Base-by-base conservation (phyloP, 2,888 invertebrate species). In the Melinopterus prodromus region DNA sequence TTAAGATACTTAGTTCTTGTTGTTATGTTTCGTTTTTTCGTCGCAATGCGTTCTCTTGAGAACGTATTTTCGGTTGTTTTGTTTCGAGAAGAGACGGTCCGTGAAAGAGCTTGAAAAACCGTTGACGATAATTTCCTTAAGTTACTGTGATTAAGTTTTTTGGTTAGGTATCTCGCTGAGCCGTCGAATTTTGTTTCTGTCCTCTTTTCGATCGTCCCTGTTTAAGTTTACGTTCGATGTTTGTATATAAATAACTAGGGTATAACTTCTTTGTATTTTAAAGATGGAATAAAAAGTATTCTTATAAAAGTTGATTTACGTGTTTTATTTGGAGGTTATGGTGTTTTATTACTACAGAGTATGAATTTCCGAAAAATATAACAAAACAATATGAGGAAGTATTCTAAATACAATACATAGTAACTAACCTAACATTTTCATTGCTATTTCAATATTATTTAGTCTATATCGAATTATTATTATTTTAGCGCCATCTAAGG, bases 201-300 rank as follows among this genome's bases (percentile, higher is more conserved):
- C 53, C 12, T 53, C 12, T 53, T 53, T 53, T 53, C 53, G 53
- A 9, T 53, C 12, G 5, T 53, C 53, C 53, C 7, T 53, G 1
- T 53, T 12, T 53, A 9, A 53, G 7, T 7, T 53, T 53, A 9
- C 53, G 53, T 53, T 53, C 53, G 53, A 53, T 53, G 53, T 53
- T 53, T 53, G 53, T 53, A 53, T 53, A 53, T 53, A 53, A 53
- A 53, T 53, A 53, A 53, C 53, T 53, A 53, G 53, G 53, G 53
- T 53, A 12, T 53, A 53, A 12, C 26, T 53, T 53, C 53, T 53
- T 53, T 53, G 53, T 53, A 53, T 53, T 53, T 53, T 53, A 53
- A 53, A 53, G 53, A 53, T 53, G 53, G 7, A 53, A 53, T 53
- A 53, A 53, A 53, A 1, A 9, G n/a, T 53, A 53, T 53, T 53